Percentiles rank a stretch among this genome's conserved stretches.
These are phyloP conservation scores for Malurus alboscapulatus DNA, from an alignment of 2,113 vertebrate genomes.

Conservation along the genomic window DNA sequence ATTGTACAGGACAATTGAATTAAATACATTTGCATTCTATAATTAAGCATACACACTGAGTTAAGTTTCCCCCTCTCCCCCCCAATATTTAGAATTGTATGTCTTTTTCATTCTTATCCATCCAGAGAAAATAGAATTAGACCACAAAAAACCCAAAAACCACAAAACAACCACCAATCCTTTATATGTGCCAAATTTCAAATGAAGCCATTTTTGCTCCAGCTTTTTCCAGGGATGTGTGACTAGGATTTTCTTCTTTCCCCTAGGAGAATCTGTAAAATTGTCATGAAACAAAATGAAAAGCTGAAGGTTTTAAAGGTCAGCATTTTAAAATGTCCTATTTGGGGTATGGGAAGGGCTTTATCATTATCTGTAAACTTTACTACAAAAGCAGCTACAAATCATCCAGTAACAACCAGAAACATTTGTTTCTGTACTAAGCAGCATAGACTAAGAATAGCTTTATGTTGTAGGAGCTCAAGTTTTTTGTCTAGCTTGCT, in stretches of 20 bases:
- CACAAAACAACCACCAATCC: too few relatives aligned
- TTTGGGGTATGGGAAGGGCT: not conserved
- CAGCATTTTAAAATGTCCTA: not conserved
- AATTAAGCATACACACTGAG: not conserved
- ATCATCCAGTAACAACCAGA: not conserved
- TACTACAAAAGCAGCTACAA: not conserved
- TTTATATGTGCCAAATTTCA: not conserved
- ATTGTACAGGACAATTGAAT: slow-evolving; percentile 7
- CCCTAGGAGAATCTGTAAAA: not conserved
- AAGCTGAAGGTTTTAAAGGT: not conserved
- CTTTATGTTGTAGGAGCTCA: not conserved
- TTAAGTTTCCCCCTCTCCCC: not conserved
- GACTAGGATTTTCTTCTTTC: not conserved
- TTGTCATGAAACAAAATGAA: not conserved
- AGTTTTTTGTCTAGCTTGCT: not conserved
- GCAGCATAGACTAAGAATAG: not conserved
- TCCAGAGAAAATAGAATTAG: not conserved
- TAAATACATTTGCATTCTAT: slow-evolving; percentile 10
- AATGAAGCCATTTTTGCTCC: not conserved
- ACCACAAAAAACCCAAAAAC: not conserved
- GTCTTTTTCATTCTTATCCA: not conserved
- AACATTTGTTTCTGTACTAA: not conserved
- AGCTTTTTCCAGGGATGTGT: not conserved
- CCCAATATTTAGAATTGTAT: not conserved
- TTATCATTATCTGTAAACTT: not conserved